These are phyloP conservation scores for Pachycephala philippinensis DNA, from an alignment of 2,113 vertebrate species.

Conservation along the genomic window DNA sequence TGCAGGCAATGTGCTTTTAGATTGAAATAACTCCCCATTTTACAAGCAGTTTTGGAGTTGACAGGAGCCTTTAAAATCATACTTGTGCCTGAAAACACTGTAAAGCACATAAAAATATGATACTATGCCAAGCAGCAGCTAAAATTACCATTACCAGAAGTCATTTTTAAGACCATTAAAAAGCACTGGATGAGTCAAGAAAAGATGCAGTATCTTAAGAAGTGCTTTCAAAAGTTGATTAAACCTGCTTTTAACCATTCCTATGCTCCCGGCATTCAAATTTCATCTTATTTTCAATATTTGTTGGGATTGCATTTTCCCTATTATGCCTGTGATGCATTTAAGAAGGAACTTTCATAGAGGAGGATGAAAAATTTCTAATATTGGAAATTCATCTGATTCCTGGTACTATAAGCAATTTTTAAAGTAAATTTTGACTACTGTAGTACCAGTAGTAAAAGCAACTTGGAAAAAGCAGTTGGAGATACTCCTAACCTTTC, in stretches of 20 bases:
- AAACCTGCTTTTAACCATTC: not conserved
- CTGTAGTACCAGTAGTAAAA: not conserved
- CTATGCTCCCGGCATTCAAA: not conserved
- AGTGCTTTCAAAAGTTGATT: not conserved
- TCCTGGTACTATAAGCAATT: not conserved
- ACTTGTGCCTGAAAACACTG: not conserved
- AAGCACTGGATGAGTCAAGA: not conserved
- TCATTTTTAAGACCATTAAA: slow-evolving; percentile 22
- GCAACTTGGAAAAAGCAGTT: not conserved
- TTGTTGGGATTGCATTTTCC: not conserved
- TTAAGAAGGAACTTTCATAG: not conserved
- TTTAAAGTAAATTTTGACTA: not conserved
- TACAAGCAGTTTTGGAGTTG: not conserved
- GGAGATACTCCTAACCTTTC: not conserved
- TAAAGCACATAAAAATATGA: not conserved
- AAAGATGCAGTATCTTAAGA: not conserved
- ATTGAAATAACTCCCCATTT: slow-evolving; percentile 13
- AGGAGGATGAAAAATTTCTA: not conserved
- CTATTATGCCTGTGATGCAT: not conserved
- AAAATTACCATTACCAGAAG: slow-evolving; percentile 6
- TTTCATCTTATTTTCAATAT: not conserved
- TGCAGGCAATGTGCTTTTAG: not conserved
- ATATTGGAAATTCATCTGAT: not conserved
- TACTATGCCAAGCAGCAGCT: not conserved
- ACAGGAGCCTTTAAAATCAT: slow-evolving; percentile 19